Evolutionary conservation across 53 echinoderm and acorn worm species (phyloP), one percentile per base, ranked within the genome.

Genomic region (Patiria pectinifera): DNA sequence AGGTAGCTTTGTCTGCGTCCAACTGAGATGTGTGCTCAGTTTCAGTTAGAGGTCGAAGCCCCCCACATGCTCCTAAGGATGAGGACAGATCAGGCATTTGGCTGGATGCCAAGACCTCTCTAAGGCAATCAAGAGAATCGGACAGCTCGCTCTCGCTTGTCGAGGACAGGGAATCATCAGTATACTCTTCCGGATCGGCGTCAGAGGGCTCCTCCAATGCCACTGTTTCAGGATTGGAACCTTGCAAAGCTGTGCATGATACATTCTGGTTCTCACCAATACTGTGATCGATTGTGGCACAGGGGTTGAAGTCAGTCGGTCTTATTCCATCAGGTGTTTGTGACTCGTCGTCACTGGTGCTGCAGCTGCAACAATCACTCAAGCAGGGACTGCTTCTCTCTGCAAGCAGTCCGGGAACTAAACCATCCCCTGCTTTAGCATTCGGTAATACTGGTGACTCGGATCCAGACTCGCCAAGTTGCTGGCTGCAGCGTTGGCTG

Each of bases 401-500:
- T 1, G 59, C 24, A 2, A 72, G 59, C 35, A 59, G 88, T 12
- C 43, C 78, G 26, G 76, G 26, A 26, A 59, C 18, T 43, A 60
- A 35, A 21, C 69, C 69, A 48, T 71, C 86, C 10, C 18, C 69
- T 62, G 25, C 62, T 23, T 19, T 60, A 0, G 80, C 70, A 62
- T n/a, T 62, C 18, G 11, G 47, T 69, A 71, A 48, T 48, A 69
- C 69, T 61, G 76, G 60, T 1, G 77, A 59, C 61, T 79, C 62
- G 46, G 62, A 46, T 79, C 89, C 48, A 80, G 45, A 62, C 45
- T 89, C 89, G 7, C 89, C 89, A 61, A 89, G 89, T 66, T 89
- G 89, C 89, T 89, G 89, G 89, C 89, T 89, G 89, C 89, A 89
- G 80, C 89, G 89, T 59, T 89, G 89, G 80, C 89, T 89, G 80